These are phyloP conservation scores for Anarrhichthys ocellatus DNA, from an alignment of 2,113 vertebrate genomes.

Conservation along the genomic window DNA sequence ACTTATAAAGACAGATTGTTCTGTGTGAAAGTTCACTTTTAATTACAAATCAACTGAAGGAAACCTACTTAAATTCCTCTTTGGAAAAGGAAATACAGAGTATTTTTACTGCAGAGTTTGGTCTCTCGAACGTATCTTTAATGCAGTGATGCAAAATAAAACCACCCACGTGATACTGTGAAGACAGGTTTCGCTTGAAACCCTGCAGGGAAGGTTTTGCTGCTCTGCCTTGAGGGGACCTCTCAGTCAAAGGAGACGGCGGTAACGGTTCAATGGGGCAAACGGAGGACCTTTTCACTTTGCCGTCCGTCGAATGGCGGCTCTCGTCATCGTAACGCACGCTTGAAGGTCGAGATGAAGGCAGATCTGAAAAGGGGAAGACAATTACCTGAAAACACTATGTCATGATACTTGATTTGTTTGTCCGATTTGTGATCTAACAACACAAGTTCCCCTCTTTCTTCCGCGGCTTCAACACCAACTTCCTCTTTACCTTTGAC, in stretches of 20 bases:
- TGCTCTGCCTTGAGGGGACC: not conserved
- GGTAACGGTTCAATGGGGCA: slow-evolving; percentile 19
- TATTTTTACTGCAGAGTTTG: not conserved
- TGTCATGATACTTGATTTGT: not conserved
- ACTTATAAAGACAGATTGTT: not conserved
- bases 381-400: not conserved
- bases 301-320: fast-evolving
- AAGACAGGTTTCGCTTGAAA: not conserved
- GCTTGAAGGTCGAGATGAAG: not conserved
- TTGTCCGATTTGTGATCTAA: not conserved
- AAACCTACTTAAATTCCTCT: not conserved
- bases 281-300: slow-evolving; percentile 44
- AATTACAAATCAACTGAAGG: not conserved
- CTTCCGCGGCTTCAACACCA: not conserved
- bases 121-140: not conserved
- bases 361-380: slow-evolving; percentile 18
- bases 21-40: not conserved
- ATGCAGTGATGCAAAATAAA: not conserved
- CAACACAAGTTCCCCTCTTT: not conserved
- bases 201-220: fast-evolving
- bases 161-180: slow-evolving; percentile 52
- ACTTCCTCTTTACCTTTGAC: slow-evolving; percentile 59
- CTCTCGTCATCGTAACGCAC: fast-evolving
- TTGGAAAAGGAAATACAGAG: not conserved
- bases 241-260: fast-evolving